phyloP scores from a whole-genome alignment of 2,888 invertebrate genomes.

The Limnephilus lunatus region DNA sequence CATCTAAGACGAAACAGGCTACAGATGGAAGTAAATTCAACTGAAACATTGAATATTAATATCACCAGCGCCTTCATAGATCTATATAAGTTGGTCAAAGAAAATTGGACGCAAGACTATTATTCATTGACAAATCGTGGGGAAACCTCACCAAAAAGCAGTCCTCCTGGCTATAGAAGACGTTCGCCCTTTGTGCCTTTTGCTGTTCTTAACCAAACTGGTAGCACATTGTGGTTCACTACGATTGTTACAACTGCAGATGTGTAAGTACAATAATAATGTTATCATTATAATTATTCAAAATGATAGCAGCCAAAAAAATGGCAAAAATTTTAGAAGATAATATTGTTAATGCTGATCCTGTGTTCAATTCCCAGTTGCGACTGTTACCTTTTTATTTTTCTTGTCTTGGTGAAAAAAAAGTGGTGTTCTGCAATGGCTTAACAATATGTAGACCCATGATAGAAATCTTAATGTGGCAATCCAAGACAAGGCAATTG shows the following conservation, averaged over 20 bases:
- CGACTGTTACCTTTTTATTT: neutral
- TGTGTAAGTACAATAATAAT: constrained; percentile 70
- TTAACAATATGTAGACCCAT: too few species aligned
- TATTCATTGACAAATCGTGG: constrained; percentile 73
- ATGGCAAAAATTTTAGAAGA: too few species aligned
- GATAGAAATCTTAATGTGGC: too few species aligned
- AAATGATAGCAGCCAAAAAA: too few species aligned
- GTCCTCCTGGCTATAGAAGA: constrained; percentile 81
- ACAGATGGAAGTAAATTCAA: constrained; percentile 81
- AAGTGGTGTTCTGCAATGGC: too few species aligned
- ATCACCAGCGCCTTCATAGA: constrained; percentile 93
- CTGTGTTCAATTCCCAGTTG: too few species aligned
- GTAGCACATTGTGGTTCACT: constrained; percentile 90
- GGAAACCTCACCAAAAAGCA: constrained; percentile 73
- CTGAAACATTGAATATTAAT: constrained; percentile 89
- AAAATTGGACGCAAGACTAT: constrained; percentile 92
- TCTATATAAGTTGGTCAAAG: constrained; percentile 86
- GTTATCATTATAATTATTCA: too few species aligned
- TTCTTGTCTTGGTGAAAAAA: neutral
- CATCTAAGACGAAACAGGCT: constrained; percentile 79
- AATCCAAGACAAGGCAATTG: too few species aligned
- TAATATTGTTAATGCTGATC: too few species aligned
- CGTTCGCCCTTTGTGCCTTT: constrained; percentile 96
- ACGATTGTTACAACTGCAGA: constrained; percentile 87
- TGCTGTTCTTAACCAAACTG: constrained; percentile 94